Evolutionary conservation across 2,797 vertebrate genomes (phyloP), one percentile per base, ranked within the genome.

Genomic region (Cryptoprocta ferox): DNA sequence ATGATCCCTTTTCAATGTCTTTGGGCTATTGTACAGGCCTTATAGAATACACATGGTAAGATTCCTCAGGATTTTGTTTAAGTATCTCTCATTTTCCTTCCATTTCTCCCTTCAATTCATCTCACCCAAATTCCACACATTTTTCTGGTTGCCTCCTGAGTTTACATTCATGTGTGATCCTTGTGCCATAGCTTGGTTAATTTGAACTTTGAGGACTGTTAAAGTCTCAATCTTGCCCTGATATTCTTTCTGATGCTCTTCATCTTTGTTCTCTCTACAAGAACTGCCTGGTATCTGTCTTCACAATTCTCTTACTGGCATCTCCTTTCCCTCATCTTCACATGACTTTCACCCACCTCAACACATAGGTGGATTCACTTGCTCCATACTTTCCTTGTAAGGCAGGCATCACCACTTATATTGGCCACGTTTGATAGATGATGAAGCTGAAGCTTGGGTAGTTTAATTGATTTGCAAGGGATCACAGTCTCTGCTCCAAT

Each of bases 251-350:
- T 89, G 13, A 73, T 86, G 18, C 53, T 85, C 3, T 78, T 37
- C 21, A 45, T 48, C 53, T 91, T 56, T 48, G 13, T 89, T 24
- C n/a, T 89, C 10, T 98, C 81, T 92, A 45, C 19, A 48, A 94
- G 71, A 53, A 95, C 35, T 94, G 50, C 42, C 68, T 89, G 66
- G 35, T 28, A 79, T 92, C 42, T 95, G n/a, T 30, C 50, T 18
- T 75, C 5, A 61, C 1, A 70, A 7, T 89, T 78, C 48, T 75
- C 16, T 71, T 53, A 66, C 61, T 86, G 63, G 82, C 35, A 86
- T 95, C 30, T 91, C 45, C 30, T 66, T 24, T 65, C 86, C 39
- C 24, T 85, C 5, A 10, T 61, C 19, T 30, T 76, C 48, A 56
- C n/a, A n/a, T n/a, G n/a, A n/a, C n/a, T n/a, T n/a, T n/a, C n/a